A percentile compares a stretch with the other conserved stretches of the same genome.
These are phyloP conservation scores for Pemphredon lugubris DNA, from an alignment of 2,888 invertebrate genomes.

Conservation along the genomic window DNA sequence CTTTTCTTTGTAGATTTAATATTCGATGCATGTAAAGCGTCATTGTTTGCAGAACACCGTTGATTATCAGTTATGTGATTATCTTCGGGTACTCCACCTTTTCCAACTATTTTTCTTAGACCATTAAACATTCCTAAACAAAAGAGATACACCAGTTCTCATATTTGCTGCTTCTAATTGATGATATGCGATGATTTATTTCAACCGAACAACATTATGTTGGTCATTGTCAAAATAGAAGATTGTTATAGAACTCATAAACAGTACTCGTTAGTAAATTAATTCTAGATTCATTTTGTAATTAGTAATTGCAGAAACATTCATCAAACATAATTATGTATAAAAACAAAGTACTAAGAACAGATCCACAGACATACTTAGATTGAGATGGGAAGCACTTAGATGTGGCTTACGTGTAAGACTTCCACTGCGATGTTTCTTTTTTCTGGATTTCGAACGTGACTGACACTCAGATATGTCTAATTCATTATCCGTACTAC, in stretches of 20 bases:
- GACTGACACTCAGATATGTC: slow-evolving; percentile 70
- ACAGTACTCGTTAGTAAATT: too few species aligned
- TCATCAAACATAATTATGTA: too few species aligned
- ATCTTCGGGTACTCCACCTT: slow-evolving; percentile 82
- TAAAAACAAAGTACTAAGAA: slow-evolving; percentile 6
- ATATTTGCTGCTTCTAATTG: neutral
- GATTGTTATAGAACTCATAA: too few species aligned
- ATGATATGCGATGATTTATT: neutral
- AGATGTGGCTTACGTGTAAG: slow-evolving; percentile 87
- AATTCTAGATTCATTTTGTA: too few species aligned
- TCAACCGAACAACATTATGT: neutral
- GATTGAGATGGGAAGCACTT: slow-evolving; percentile 71
- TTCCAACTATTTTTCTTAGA: slow-evolving; percentile 89
- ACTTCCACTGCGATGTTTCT: slow-evolving; percentile 92
- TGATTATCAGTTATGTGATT: slow-evolving; percentile 56
- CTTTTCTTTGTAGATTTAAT: slow-evolving; percentile 86
- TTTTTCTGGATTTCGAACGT: slow-evolving; percentile 82
- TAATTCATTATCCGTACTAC: slow-evolving; percentile 73
- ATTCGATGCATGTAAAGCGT: slow-evolving; percentile 83
- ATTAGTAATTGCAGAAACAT: too few species aligned
- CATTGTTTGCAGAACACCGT: slow-evolving; percentile 50
- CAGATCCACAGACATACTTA: slow-evolving; percentile 66
- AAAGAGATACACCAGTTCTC: too few species aligned
- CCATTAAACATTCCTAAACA: slow-evolving; percentile 88
- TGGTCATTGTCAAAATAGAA: too few species aligned